Percentiles rank a stretch among this genome's conserved stretches.
phyloP scores from a whole-genome alignment of 1,140 invertebrate species.

The Drosophila nannoptera region DNA sequence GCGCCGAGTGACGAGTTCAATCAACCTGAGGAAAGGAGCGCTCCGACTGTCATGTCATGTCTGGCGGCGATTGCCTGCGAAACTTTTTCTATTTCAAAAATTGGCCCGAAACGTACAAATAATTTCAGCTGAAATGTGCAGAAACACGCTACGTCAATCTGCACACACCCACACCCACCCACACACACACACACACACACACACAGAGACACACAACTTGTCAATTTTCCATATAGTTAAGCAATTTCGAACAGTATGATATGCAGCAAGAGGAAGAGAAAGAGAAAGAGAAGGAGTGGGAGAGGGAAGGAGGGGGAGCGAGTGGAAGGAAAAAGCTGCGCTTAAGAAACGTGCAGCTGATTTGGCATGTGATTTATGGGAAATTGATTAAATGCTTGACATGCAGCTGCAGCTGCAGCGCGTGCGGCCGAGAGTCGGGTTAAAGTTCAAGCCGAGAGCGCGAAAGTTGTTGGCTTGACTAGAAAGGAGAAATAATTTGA shows the following conservation, averaged over 20 bases:
- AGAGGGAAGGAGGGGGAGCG: no score
- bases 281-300: no score
- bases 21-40: conserved; percentile 6
- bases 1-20: conserved; percentile 26
- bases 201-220: conserved; percentile 61
- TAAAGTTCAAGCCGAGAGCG: not conserved
- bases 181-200: conserved; percentile 10
- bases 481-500: not conserved
- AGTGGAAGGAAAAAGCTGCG: conserved; percentile 11
- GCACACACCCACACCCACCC: conserved; percentile 21
- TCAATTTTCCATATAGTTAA: conserved; percentile 77
- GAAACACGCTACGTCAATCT: conserved; percentile 55
- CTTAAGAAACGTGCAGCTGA: conserved; percentile 43
- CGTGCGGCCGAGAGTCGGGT: not conserved
- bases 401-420: conserved; percentile 1
- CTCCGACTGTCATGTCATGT: conserved; percentile 38
- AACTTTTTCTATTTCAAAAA: conserved; percentile 73
- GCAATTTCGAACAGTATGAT: conserved; percentile 67
- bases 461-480: not conserved
- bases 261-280: conserved; percentile 31
- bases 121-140: conserved; percentile 55
- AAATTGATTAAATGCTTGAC: conserved; percentile 65
- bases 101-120: conserved; percentile 64
- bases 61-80: conserved; percentile 25
- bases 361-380: conserved; percentile 65